Conservation (phyloP, 2,888 invertebrate genomes). For the Rotaria sp. region DNA sequence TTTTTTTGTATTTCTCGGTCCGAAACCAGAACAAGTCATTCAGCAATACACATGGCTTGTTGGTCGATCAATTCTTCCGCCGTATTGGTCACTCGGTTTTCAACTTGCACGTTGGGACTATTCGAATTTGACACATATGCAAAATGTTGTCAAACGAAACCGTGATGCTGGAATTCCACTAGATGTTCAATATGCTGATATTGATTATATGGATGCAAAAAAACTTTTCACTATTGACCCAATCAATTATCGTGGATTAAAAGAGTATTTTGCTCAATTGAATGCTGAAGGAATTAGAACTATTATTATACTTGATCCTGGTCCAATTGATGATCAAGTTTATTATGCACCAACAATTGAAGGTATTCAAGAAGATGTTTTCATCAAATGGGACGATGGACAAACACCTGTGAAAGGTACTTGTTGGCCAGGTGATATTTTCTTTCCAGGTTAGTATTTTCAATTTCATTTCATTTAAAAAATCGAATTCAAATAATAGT, state of each 20-base stretch:
- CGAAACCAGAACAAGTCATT: slow-evolving; percentile 62
- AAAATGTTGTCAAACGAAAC: slow-evolving; percentile 49
- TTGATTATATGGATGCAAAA: slow-evolving; percentile 49
- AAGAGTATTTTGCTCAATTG: slow-evolving; percentile 43
- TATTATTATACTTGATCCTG: slow-evolving; percentile 46
- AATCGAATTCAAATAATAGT: no score
- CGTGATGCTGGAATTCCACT: slow-evolving; percentile 47
- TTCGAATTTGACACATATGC: slow-evolving; percentile 46
- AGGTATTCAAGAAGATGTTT: slow-evolving; percentile 40
- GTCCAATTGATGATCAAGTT: slow-evolving; percentile 31
- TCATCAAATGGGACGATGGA: slow-evolving; percentile 42
- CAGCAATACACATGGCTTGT: slow-evolving; percentile 46
- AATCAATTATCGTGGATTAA: slow-evolving; percentile 44
- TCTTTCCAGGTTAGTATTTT: slow-evolving; percentile 43
- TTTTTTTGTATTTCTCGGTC: slow-evolving; percentile 71
- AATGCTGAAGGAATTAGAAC: slow-evolving; percentile 47
- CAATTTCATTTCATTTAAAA: no score
- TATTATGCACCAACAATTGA: slow-evolving; percentile 34
- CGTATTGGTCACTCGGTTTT: slow-evolving; percentile 72
- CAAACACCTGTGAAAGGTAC: slow-evolving; percentile 46
- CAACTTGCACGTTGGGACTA: slow-evolving; percentile 69
- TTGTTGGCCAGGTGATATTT: slow-evolving; percentile 40
- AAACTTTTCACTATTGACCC: slow-evolving; percentile 49
- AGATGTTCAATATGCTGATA: slow-evolving; percentile 45
- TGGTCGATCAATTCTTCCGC: neutral